phyloP scores from a whole-genome alignment of 2,113 vertebrate genomes.

The Pollachius pollachius region DNA sequence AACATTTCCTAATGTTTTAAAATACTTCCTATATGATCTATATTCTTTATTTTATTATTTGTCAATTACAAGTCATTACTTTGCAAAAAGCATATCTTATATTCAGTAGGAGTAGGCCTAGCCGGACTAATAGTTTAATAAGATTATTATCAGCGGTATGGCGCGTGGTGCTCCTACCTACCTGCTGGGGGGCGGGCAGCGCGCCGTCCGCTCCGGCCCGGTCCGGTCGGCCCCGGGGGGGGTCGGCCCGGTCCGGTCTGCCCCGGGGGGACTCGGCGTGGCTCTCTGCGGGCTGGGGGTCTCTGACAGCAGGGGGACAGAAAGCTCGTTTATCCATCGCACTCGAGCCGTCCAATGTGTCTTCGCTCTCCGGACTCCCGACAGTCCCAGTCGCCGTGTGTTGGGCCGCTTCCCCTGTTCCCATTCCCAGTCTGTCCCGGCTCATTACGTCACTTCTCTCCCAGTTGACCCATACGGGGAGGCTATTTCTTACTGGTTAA shows the following conservation, averaged over 20 bases:
- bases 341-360: conserved; percentile 62
- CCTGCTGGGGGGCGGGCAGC: background rate
- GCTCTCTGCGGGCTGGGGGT: conserved; percentile 74
- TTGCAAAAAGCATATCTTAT: too few relatives aligned
- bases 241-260: conserved; percentile 34
- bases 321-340: conserved; percentile 74
- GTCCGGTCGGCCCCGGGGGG: conserved; percentile 46
- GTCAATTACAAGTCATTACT: too few relatives aligned
- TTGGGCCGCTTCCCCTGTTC: conserved; percentile 51
- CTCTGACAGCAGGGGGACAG: conserved; percentile 67
- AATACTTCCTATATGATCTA: too few relatives aligned
- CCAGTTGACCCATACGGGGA: conserved; percentile 46
- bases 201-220: conserved; percentile 35
- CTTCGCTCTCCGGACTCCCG: conserved; percentile 69
- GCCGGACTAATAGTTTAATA: too few relatives aligned
- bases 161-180: background rate
- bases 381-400: conserved; percentile 56
- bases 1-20: too few relatives aligned
- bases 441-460: conserved; percentile 69
- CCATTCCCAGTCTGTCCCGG: conserved; percentile 72
- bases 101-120: too few relatives aligned
- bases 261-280: conserved; percentile 74
- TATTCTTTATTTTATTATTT: too few relatives aligned
- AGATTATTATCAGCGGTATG: too few relatives aligned
- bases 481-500: conserved; percentile 1